A percentile compares a stretch with the other conserved stretches of the same genome.
Evolutionary conservation across 2,797 vertebrate genomes (phyloP).

Genomic region (Gambelia wislizenii): DNA sequence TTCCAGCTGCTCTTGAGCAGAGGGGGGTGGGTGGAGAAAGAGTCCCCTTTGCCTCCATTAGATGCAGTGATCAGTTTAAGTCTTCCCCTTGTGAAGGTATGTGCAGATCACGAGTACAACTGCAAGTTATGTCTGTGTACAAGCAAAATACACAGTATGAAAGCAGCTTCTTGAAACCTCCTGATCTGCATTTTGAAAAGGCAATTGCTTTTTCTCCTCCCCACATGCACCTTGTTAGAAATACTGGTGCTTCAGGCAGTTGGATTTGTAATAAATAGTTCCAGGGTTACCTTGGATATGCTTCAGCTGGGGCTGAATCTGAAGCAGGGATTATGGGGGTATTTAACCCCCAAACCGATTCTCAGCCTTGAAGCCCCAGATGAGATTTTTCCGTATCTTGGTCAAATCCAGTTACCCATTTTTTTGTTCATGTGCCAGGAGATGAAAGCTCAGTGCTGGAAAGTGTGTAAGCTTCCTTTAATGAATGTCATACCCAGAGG

Average conservation of each 20-base stretch:
- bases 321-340: background rate
- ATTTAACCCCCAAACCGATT: slow-evolving; percentile 14
- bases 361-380: background rate
- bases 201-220: too few relatives aligned
- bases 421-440: slow-evolving; percentile 48
- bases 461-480: slow-evolving; percentile 63
- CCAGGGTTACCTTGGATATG: background rate
- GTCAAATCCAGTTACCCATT: slow-evolving; percentile 47
- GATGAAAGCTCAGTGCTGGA: slow-evolving; percentile 64
- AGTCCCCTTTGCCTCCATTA: too few relatives aligned
- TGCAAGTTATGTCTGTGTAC: background rate
- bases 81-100: background rate
- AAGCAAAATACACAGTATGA: background rate
- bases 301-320: background rate
- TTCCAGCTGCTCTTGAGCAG: too few relatives aligned
- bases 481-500: slow-evolving; percentile 62
- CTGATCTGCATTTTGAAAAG: background rate
- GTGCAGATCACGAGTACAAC: background rate
- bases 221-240: background rate
- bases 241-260: background rate
- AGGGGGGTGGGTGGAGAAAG: too few relatives aligned
- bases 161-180: background rate
- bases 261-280: background rate
- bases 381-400: background rate
- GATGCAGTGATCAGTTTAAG: background rate